phyloP scores from a whole-genome alignment of 2,888 invertebrate genomes.

The Drosophila subquinaria region DNA sequence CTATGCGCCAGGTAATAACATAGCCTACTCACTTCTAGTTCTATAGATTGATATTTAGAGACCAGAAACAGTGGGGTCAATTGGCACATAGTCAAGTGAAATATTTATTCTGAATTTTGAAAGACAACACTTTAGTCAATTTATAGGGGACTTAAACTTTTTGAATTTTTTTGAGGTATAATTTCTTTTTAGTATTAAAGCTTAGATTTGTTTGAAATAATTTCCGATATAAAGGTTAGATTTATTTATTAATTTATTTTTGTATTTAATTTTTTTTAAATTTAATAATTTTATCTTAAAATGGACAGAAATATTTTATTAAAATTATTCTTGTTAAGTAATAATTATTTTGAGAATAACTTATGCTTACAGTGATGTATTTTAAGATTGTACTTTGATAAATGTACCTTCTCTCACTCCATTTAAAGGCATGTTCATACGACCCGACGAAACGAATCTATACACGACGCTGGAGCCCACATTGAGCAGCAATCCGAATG shows the following conservation, averaged over 20 bases:
- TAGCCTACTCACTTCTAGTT: constrained; percentile 2
- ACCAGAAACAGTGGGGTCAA: not conserved
- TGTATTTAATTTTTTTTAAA: too few species aligned
- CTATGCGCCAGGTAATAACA: constrained; percentile 85
- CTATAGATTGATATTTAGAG: constrained; percentile 9
- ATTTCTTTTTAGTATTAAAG: too few species aligned
- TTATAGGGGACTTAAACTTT: too few species aligned
- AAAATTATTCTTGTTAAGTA: not conserved
- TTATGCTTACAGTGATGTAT: not conserved
- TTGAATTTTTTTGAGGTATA: too few species aligned
- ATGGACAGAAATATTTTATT: not conserved
- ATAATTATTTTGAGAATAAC: not conserved
- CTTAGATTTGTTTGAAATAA: too few species aligned
- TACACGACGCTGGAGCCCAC: constrained; percentile 94
- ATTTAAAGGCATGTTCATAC: constrained; percentile 90
- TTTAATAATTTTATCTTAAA: not conserved
- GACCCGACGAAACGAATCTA: constrained; percentile 93
- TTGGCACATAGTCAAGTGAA: too few species aligned
- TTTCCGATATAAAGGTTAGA: too few species aligned
- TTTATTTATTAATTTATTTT: too few species aligned
- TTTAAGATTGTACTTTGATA: not conserved
- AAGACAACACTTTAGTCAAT: too few species aligned
- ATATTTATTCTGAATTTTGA: not conserved
- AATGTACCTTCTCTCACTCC: too few species aligned
- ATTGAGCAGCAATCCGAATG: constrained; percentile 95